phyloP scores from a whole-genome alignment of 2,113 vertebrate genomes.

The Onychorhynchus coronatus region DNA sequence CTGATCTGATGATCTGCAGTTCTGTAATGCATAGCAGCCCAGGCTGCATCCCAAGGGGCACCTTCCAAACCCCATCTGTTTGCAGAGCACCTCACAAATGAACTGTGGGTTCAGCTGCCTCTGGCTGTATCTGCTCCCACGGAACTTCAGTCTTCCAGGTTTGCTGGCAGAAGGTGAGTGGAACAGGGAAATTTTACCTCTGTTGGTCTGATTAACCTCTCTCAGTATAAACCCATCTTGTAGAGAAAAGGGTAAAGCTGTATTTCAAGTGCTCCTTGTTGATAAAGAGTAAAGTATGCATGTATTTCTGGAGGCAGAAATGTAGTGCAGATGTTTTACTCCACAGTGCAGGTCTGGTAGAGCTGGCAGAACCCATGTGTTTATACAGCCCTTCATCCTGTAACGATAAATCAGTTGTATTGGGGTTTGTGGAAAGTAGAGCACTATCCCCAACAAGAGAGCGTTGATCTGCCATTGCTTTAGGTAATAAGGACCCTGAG shows the following conservation, averaged over 20 bases:
- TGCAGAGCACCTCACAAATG: not conserved
- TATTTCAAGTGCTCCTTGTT: not conserved
- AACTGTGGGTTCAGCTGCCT: accelerated
- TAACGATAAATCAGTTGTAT: accelerated
- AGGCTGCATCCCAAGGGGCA: not conserved
- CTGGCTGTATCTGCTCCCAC: accelerated
- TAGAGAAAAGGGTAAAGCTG: not conserved
- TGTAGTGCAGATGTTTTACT: not conserved
- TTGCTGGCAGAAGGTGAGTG: not conserved
- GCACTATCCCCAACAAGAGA: not conserved
- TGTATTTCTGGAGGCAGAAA: not conserved
- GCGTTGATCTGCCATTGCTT: not conserved
- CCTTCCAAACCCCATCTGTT: not conserved
- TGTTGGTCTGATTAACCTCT: not conserved
- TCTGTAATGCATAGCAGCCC: not conserved
- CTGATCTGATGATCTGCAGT: not conserved
- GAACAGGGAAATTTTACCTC: not conserved
- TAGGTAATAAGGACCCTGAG: not conserved
- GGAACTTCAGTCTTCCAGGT: not conserved
- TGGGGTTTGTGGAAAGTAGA: not conserved
- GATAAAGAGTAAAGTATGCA: not conserved
- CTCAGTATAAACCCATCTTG: not conserved
- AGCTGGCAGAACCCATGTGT: not conserved
- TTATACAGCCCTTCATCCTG: not conserved
- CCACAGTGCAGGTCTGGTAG: not conserved